Evolutionary conservation across 2,113 vertebrate species (phyloP), one percentile per base, ranked within the genome.

Genomic region (Sorex araneus): DNA sequence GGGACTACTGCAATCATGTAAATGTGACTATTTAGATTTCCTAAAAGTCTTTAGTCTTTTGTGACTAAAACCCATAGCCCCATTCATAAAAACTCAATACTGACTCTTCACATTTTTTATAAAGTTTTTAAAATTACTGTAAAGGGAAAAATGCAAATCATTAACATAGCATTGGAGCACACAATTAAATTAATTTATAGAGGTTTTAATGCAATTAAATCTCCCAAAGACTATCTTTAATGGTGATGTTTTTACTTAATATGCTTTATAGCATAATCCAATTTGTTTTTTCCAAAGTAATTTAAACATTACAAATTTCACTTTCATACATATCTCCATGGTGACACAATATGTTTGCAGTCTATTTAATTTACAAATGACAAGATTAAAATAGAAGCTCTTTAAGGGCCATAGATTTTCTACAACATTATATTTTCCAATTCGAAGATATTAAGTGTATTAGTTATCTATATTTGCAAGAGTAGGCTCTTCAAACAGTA

Each of bases 301-400:
- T 96, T 97, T 97, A 97, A 95, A 94, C 95, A 95, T 85, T 96
- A 94, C 50, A 96, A 97, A 97, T 97, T 97, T 89, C 90, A 87
- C 80, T 96, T 97, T 97, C 94, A 81, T 83, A 92, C 90, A 95
- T 93, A 97, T 94, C 93, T 88, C 86, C 88, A 84, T 81, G 84
- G 80, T 96, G 95, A 94, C 82, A 96, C 84, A 97, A 94, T 87
- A 95, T 78, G 43, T 75, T 94, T 94, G 30, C 32, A 93, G 43
- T 93, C 92, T 93, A 71, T 92, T 95, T 95, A 96, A 96, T 95
- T 96, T 93, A 94, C 11, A 40, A 77, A 60, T 84, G 83, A 94
- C 93, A 57, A 90, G 71, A 91, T 60, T 66, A 89, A 96, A 96
- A 93, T 93, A 90, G 95, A 95, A 95, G 84, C 50, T 92, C 92